Conservation (phyloP, 2,888 invertebrate species). For the Melinaea menophilus region DNA sequence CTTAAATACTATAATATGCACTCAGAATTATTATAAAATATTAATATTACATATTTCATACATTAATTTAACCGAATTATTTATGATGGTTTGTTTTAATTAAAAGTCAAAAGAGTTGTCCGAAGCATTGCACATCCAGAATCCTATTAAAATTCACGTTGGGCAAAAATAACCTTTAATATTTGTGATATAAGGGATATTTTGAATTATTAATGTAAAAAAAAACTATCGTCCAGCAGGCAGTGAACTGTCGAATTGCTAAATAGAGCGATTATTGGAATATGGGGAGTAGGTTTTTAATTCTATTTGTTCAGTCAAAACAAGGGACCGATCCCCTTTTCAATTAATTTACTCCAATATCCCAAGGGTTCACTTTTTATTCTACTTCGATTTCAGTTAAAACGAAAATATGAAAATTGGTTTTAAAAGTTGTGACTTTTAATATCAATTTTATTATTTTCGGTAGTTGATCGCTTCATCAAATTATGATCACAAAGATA, state of each 20-base stretch:
- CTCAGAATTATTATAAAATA: not conserved
- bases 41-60: slow-evolving; percentile 4
- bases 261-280: slow-evolving; percentile 63
- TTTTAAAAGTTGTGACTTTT: slow-evolving; percentile 5
- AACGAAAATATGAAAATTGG: slow-evolving; percentile 42
- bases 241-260: slow-evolving; percentile 42
- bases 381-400: slow-evolving; percentile 47
- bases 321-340: slow-evolving; percentile 63
- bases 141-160: not conserved
- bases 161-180: not conserved
- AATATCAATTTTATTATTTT: not conserved
- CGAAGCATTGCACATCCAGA: not conserved
- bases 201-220: slow-evolving; percentile 13
- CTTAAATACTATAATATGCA: not conserved
- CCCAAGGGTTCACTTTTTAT: slow-evolving; percentile 49
- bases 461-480: no score
- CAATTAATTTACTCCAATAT: slow-evolving; percentile 60
- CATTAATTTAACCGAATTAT: slow-evolving; percentile 4
- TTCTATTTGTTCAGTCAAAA: slow-evolving; percentile 70
- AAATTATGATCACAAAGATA: no score
- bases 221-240: slow-evolving; percentile 28
- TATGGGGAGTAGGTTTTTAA: slow-evolving; percentile 58
- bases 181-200: not conserved
- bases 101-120: slow-evolving; percentile 9
- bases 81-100: slow-evolving; percentile 7